Percentiles rank a stretch among this genome's conserved stretches.
Conservation (phyloP, 2,113 vertebrate species). For the Elaphurus davidianus region DNA sequence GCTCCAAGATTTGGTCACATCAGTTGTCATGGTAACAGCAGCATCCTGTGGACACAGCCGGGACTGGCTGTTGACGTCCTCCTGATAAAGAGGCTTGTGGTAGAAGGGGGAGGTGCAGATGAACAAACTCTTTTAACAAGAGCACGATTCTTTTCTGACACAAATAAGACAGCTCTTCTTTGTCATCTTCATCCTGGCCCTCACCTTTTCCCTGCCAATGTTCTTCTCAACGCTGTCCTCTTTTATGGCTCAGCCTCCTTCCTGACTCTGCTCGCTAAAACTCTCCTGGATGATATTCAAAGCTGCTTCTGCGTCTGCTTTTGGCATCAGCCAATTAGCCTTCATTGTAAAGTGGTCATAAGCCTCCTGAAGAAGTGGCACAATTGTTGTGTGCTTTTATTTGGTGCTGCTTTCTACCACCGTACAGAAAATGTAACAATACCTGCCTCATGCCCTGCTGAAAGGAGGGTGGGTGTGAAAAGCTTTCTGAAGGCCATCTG, state of each 20-base stretch:
- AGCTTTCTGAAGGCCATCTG: slow-evolving; percentile 63
- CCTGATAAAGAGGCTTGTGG: not conserved
- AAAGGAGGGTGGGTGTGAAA: slow-evolving; percentile 29
- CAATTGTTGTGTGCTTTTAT: slow-evolving; percentile 19
- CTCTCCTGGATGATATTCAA: slow-evolving; percentile 37
- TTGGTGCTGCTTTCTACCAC: slow-evolving; percentile 24
- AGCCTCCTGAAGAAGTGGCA: slow-evolving; percentile 51
- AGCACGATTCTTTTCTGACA: not conserved
- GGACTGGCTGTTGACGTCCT: not conserved
- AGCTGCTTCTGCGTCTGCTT: slow-evolving; percentile 38
- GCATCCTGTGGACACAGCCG: not conserved
- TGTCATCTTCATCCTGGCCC: not conserved
- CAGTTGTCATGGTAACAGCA: not conserved
- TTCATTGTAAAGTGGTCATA: slow-evolving; percentile 25
- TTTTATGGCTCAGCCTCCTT: not conserved
- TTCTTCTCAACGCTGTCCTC: not conserved
- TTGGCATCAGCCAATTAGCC: slow-evolving; percentile 50
- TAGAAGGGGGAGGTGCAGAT: not conserved
- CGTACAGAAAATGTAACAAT: not conserved
- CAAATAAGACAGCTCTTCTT: not conserved
- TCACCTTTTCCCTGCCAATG: not conserved
- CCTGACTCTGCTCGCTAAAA: not conserved
- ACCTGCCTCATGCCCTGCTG: not conserved
- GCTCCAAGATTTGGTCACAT: not conserved
- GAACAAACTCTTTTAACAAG: not conserved